Evolutionary conservation across 1,140 invertebrate genomes (phyloP).

Genomic region (Lepidotrigona ventralis): DNA sequence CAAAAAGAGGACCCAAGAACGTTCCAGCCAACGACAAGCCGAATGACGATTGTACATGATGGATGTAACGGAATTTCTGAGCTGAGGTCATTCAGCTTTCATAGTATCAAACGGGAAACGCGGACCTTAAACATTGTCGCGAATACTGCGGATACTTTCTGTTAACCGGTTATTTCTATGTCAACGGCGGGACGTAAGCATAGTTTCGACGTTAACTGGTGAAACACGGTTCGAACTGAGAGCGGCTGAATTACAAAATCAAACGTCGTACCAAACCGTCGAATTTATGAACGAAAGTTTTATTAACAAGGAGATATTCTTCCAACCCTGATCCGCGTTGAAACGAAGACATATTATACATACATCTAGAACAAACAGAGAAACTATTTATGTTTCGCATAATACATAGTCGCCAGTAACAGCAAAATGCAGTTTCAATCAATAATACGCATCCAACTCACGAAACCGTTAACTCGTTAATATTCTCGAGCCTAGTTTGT

Average conservation of each 20-base stretch:
- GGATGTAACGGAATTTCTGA: conserved; percentile 14
- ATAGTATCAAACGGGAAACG: not conserved
- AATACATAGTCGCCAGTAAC: not conserved
- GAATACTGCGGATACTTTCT: not conserved
- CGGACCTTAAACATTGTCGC: conserved; percentile 7
- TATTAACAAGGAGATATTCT: not conserved
- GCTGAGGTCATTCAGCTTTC: not conserved
- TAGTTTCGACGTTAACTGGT: not conserved
- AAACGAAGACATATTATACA: too few relatives aligned
- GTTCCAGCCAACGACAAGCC: not conserved
- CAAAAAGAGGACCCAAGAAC: not conserved
- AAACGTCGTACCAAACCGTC: not conserved
- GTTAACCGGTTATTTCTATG: not conserved
- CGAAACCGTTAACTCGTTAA: not conserved
- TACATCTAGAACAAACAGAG: not conserved
- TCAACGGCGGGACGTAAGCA: not conserved
- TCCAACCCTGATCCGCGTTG: not conserved
- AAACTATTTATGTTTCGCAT: not conserved
- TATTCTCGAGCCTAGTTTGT: not conserved
- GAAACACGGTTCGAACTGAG: not conserved
- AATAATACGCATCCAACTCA: not conserved
- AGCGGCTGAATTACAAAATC: not conserved
- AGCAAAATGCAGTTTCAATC: not conserved
- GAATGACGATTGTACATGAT: not conserved
- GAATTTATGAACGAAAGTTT: not conserved